Evolutionary conservation across 2,797 vertebrate genomes (phyloP), one percentile per base, ranked within the genome.

Genomic region (Coregonus ussuriensis): DNA sequence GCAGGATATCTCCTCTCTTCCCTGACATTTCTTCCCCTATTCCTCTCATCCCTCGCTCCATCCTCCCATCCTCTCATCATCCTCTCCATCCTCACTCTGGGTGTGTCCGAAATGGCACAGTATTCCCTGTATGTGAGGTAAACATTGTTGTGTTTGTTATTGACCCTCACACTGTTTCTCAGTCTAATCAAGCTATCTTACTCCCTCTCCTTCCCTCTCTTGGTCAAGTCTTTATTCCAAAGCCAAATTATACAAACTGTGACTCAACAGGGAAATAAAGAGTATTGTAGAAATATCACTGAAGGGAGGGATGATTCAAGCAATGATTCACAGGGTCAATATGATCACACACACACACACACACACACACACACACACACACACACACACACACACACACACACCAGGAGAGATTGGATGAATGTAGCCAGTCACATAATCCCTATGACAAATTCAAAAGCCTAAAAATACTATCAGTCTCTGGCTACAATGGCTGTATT

Each of bases 71-170:
- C 33, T 35, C 33, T 35, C 33, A 35, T 4, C 33, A 35, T 4
- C 33, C 41, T 47, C 41, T 47, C 2, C 7, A 47, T 47, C 41
- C 9, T 47, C n/a, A 21, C 18, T 59, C 56, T 54, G 53, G 16
- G 15, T 56, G 54, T 6, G 18, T 56, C 5, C 18, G 31, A 85
- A 82, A 81, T 88, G 83, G 63, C 74, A 71, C 77, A 79, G 33
- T 84, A 80, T 72, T 47, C 41, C 41, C 41, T 62, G 59, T 62
- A 25, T 47, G 41, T 47, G 41, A 25, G 9, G n/a, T 9, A 9
- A 62, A 21, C 9, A 1, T 7, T 62, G n/a, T 1, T 62, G n/a
- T 62, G n/a, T 9, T 25, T 62, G 21, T 3, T 62, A 21, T n/a
- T 1, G 7, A 62, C 59, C n/a, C 7, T 4, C 41, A 25, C 59